Evolutionary conservation across 2,113 vertebrate genomes (phyloP).

Genomic region (Lepisosteus oculatus): DNA sequence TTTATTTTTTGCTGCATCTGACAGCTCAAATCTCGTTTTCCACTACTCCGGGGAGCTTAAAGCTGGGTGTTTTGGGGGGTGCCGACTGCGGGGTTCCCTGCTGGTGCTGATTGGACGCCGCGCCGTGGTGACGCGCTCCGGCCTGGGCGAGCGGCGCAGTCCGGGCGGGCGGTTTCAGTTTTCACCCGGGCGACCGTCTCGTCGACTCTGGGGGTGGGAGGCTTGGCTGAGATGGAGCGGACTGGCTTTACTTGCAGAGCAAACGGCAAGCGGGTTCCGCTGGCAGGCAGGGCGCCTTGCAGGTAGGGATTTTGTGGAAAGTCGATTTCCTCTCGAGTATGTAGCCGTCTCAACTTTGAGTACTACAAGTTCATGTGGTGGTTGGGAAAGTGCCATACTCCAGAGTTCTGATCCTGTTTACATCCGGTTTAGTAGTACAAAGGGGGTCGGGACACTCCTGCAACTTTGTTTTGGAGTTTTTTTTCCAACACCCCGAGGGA

Average conservation of each 20-base stretch:
- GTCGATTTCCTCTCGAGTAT: no score
- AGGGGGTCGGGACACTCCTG: neutral
- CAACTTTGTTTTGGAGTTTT: no score
- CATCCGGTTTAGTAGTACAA: conserved; percentile 25
- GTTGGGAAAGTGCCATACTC: neutral
- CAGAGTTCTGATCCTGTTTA: conserved; percentile 15
- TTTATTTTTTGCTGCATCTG: no score
- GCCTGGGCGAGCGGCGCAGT: neutral
- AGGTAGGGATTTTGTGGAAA: conserved; percentile 23
- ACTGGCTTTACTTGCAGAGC: conserved; percentile 12
- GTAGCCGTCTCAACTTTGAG: no score
- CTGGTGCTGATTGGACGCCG: neutral
- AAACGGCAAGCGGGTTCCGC: conserved; percentile 4
- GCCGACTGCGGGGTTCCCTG: no score
- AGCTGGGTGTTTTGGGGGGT: no score
- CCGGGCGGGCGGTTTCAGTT: neutral
- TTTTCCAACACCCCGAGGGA: no score
- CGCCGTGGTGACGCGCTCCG: neutral
- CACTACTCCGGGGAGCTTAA: no score
- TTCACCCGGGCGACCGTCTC: neutral
- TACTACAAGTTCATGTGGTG: neutral
- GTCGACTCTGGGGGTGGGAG: neutral
- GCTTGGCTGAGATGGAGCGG: conserved; percentile 31
- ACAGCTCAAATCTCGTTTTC: no score
- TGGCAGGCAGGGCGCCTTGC: conserved; percentile 29